Conservation (phyloP, 2,888 invertebrate species). For the Tenthredo scrophulariae region DNA sequence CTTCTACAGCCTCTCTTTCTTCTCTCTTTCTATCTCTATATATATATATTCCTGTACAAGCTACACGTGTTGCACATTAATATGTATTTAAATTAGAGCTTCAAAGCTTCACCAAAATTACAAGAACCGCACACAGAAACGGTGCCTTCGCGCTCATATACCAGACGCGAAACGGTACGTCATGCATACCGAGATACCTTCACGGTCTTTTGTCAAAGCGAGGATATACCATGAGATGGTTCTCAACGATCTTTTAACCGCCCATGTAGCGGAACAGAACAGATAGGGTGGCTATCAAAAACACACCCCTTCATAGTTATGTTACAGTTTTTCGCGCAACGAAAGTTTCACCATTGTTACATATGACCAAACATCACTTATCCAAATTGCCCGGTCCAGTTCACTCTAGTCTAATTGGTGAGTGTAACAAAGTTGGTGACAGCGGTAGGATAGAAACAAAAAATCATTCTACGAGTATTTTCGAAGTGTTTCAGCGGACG, state of each 20-base stretch:
- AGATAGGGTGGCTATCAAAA: not conserved
- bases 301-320: not conserved
- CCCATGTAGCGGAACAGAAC: not conserved
- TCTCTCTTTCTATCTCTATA: conserved; percentile 3
- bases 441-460: not conserved
- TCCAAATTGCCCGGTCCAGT: not conserved
- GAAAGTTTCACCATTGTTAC: not conserved
- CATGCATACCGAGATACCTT: conserved; percentile 41
- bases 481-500: not conserved
- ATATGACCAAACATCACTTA: not conserved
- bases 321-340: not conserved
- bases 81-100: conserved; percentile 73
- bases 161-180: conserved; percentile 30
- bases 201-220: conserved; percentile 43
- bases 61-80: conserved; percentile 70
- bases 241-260: not conserved
- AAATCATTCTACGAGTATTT: not conserved
- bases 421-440: not conserved
- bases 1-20: not conserved
- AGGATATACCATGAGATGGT: not conserved
- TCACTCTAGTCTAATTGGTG: not conserved
- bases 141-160: not conserved
- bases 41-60: conserved; percentile 55
- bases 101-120: conserved; percentile 69
- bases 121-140: conserved; percentile 54